Evolutionary conservation across 2,797 vertebrate genomes (phyloP).

Genomic region (Agapornis canus): DNA sequence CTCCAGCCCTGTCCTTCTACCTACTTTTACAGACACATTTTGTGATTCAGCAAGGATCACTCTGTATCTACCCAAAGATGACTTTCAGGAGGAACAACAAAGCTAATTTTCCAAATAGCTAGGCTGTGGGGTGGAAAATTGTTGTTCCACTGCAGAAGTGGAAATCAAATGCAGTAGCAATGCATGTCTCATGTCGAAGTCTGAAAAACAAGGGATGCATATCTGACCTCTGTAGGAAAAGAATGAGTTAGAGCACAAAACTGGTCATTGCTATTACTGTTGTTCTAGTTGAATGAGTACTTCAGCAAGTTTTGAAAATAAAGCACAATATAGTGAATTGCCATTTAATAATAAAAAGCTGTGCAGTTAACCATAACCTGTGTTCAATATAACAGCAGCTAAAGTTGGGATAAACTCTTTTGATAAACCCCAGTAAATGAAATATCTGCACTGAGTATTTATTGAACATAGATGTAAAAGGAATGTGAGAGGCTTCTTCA

Average conservation of each 20-base stretch:
- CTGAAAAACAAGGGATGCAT: not conserved
- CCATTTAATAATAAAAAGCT: not conserved
- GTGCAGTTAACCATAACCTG: not conserved
- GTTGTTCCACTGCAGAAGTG: not conserved
- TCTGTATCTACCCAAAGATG: accelerated
- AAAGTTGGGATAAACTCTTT: not conserved
- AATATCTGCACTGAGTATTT: not conserved
- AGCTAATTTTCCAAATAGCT: not conserved
- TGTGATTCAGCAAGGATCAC: not conserved
- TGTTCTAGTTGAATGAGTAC: not conserved
- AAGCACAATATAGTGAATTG: not conserved
- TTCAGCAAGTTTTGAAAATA: not conserved
- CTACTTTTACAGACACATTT: not conserved
- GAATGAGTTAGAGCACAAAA: not conserved
- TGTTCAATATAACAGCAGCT: not conserved
- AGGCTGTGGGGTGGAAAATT: not conserved
- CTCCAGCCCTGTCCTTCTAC: not conserved
- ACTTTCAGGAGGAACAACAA: not conserved
- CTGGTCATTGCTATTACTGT: not conserved
- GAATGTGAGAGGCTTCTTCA: not conserved
- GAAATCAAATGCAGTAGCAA: not conserved
- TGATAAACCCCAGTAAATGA: not conserved
- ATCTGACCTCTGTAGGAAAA: not conserved
- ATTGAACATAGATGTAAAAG: not conserved
- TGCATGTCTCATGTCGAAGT: accelerated